These are phyloP conservation scores for Eidolon dupreanum DNA, from an alignment of 2,797 vertebrate species.

Conservation along the genomic window DNA sequence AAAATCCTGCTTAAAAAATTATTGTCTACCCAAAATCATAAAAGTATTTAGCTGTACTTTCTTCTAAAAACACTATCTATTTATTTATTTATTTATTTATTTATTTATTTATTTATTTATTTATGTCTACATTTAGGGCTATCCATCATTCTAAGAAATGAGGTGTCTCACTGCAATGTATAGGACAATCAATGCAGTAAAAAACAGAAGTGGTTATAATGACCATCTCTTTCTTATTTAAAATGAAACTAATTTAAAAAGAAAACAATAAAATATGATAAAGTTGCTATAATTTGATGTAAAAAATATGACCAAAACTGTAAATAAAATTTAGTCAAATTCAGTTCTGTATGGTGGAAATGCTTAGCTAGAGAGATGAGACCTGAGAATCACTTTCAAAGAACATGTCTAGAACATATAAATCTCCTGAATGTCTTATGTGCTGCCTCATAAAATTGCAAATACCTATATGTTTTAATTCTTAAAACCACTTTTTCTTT, in stretches of 20 bases:
- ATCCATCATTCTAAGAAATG: background rate
- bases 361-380: background rate
- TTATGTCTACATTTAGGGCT: background rate
- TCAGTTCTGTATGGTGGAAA: background rate
- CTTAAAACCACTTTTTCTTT: background rate
- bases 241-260: background rate
- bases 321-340: background rate
- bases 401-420: background rate
- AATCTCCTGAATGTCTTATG: background rate
- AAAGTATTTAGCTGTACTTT: background rate
- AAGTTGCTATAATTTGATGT: background rate
- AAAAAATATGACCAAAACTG: background rate
- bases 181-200: background rate
- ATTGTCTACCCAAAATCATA: background rate
- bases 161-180: background rate
- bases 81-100: too few species aligned
- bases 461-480: background rate
- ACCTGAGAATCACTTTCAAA: background rate
- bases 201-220: background rate
- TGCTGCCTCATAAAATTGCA: background rate
- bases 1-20: background rate
- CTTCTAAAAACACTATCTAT: background rate
- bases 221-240: background rate
- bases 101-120: too few species aligned
- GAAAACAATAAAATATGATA: background rate